These are phyloP conservation scores for Calameuta idolon DNA, from an alignment of 2,888 invertebrate genomes.

Conservation along the genomic window DNA sequence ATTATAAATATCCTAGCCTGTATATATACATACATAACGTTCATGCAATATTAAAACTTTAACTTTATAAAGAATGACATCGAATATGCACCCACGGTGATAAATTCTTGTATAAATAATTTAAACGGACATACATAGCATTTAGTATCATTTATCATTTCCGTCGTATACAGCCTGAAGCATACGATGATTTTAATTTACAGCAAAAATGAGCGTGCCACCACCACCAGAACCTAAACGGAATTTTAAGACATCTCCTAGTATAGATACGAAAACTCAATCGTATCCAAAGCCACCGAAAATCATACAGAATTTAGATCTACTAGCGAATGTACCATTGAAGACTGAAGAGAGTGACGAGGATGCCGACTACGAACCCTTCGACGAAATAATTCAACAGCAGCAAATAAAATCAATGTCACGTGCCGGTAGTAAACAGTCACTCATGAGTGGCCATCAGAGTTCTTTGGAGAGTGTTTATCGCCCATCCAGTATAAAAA, in stretches of 20 bases:
- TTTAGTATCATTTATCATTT: background rate
- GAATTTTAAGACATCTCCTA: constrained; percentile 10
- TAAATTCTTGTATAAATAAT: background rate
- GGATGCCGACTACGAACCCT: constrained; percentile 51
- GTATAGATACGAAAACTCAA: background rate
- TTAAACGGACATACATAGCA: background rate
- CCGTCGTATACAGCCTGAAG: background rate
- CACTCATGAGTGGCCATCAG: constrained; percentile 43
- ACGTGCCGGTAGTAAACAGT: constrained; percentile 46
- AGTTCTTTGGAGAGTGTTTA: constrained; percentile 56
- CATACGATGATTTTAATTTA: constrained; percentile 12
- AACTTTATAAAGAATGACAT: background rate
- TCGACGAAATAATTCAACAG: constrained; percentile 53
- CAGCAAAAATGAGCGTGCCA: constrained; percentile 42
- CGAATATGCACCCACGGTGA: background rate
- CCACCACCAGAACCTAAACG: constrained; percentile 33
- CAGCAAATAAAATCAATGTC: constrained; percentile 36
- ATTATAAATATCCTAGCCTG: too few relatives aligned
- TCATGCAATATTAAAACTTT: background rate
- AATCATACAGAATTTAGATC: constrained; percentile 50
- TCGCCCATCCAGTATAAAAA: constrained; percentile 48
- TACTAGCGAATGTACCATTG: constrained; percentile 58
- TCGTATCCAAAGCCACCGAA: background rate
- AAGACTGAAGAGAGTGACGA: constrained; percentile 57
- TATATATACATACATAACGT: background rate